Conservation (phyloP, 2,113 vertebrate species). For the Pseudorectes ferrugineus region DNA sequence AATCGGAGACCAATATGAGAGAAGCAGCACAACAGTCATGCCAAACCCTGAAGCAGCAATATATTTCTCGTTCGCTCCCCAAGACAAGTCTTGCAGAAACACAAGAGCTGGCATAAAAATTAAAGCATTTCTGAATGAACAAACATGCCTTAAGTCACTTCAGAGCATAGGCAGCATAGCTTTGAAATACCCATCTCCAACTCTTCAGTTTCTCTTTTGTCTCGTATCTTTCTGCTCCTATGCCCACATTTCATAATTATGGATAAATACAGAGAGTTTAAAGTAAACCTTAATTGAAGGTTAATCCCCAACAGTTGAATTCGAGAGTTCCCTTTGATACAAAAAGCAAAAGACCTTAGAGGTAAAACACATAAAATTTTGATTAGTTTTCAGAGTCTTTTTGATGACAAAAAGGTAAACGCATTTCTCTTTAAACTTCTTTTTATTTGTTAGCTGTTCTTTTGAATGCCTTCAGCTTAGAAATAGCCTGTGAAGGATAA, state of each 20-base stretch:
- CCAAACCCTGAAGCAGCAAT: neutral
- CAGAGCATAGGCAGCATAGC: neutral
- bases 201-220: neutral
- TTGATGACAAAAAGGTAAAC: neutral
- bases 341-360: neutral
- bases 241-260: neutral
- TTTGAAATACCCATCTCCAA: neutral
- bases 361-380: neutral
- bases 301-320: neutral
- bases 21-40: neutral
- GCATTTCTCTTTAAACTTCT: neutral
- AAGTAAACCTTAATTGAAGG: slow-evolving; percentile 23
- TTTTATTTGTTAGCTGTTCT: neutral
- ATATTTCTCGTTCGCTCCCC: neutral
- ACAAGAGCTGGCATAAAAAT: neutral
- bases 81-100: neutral
- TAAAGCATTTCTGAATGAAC: neutral
- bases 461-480: neutral
- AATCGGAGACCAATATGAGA: neutral
- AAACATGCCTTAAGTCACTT: neutral
- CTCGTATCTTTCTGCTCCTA: neutral
- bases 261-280: neutral
- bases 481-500: neutral
- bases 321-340: neutral
- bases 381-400: neutral